Evolutionary conservation across 2,797 vertebrate species (phyloP).

Genomic region (Tokudaia muenninki): DNA sequence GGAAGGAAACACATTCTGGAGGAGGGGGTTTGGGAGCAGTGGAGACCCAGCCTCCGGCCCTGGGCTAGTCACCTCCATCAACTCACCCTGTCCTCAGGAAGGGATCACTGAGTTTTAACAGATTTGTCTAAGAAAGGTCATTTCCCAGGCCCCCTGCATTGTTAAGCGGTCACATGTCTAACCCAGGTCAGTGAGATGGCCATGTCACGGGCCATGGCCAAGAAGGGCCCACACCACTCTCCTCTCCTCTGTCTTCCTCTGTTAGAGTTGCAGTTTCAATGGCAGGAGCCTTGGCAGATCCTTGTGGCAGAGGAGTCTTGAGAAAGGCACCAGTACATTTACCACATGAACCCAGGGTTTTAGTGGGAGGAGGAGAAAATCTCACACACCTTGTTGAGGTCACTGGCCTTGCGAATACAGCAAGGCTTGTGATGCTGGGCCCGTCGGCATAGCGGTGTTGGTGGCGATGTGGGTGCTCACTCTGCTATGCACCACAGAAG

Average conservation of each 20-base stretch:
- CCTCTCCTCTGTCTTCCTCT: too few species aligned
- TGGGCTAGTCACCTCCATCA: too few species aligned
- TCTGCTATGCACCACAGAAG: background rate
- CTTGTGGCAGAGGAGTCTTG: background rate
- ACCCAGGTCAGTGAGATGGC: background rate
- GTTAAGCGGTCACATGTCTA: background rate
- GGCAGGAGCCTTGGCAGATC: background rate
- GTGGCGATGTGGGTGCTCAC: background rate
- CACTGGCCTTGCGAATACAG: background rate
- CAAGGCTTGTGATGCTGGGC: too few species aligned
- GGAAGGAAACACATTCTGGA: background rate
- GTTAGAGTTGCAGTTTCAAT: background rate
- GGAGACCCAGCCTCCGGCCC: background rate
- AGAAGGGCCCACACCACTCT: rapidly evolving
- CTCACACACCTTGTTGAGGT: background rate
- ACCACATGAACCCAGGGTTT: background rate
- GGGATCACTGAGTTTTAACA: background rate
- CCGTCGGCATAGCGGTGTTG: background rate
- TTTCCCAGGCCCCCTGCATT: slow-evolving; percentile 34
- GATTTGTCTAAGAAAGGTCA: background rate
- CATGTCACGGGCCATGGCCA: background rate
- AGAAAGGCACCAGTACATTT: background rate
- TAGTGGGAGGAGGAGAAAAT: background rate
- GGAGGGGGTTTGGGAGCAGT: background rate
- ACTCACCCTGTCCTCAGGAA: background rate